Evolutionary conservation across 1,140 invertebrate species (phyloP).

Genomic region (Drosophila jambulina): DNA sequence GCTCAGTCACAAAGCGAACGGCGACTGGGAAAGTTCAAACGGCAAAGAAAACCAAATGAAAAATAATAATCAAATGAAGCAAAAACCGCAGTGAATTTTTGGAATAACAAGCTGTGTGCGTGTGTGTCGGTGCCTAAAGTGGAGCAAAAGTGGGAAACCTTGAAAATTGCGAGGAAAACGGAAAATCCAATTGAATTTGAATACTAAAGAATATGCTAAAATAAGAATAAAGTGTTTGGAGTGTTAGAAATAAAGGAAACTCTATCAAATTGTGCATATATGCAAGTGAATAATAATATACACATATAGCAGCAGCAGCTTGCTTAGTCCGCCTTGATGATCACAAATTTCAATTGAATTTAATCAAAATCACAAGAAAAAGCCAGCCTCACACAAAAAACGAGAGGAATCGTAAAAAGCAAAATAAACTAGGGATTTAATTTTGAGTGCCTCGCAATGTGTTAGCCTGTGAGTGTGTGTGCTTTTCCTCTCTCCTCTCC

Average conservation of each 20-base stretch:
- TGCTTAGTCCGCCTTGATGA: conserved; percentile 58
- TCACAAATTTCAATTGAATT: conserved; percentile 84
- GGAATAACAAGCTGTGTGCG: conserved; percentile 1
- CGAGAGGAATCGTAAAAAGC: conserved; percentile 45
- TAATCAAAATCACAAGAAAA: conserved; percentile 81
- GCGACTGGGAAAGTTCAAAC: conserved; percentile 66
- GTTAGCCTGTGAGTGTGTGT: conserved; percentile 21
- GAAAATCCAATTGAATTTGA: conserved; percentile 19
- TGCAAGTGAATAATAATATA: conserved; percentile 20
- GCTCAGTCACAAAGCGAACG: conserved; percentile 73
- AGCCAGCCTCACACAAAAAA: conserved; percentile 46
- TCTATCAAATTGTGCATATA: conserved; percentile 3
- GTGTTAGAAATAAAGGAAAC: conserved; percentile 13
- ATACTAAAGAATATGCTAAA: neutral
- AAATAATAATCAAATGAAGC: conserved; percentile 1
- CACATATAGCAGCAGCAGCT: conserved; percentile 25
- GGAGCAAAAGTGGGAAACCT: conserved; percentile 39
- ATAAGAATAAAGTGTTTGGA: conserved; percentile 6
- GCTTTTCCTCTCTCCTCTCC: neutral
- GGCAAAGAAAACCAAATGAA: conserved; percentile 1
- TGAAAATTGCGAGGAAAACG: conserved; percentile 29
- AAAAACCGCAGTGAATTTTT: conserved; percentile 13
- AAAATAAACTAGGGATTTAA: conserved; percentile 66
- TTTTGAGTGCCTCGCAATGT: conserved; percentile 61
- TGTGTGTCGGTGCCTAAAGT: conserved; percentile 12